Conservation (phyloP, 2,888 invertebrate genomes). For the Agrochola lota region DNA sequence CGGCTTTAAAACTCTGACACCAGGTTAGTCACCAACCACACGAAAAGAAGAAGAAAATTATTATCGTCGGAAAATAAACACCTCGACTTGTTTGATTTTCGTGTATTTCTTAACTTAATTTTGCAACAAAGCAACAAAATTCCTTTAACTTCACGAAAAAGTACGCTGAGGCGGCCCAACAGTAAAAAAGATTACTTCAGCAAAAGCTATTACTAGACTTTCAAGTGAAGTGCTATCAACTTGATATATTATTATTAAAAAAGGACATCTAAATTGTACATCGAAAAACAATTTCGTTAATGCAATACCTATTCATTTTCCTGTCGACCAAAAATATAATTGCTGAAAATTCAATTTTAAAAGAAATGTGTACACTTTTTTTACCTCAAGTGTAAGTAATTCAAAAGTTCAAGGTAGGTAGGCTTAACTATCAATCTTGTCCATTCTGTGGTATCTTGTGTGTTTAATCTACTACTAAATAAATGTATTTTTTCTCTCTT, state of each 20-base stretch:
- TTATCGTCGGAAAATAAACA: background rate
- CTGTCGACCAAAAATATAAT: constrained; percentile 3
- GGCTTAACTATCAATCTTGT: constrained; percentile 54
- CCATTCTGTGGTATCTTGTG: constrained; percentile 23
- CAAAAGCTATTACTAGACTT: constrained; percentile 5
- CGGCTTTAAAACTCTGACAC: too few relatives aligned
- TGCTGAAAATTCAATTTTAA: background rate
- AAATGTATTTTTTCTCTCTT: constrained; percentile 40
- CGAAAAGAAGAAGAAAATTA: background rate
- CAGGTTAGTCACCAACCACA: too few relatives aligned
- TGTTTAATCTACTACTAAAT: constrained; percentile 47
- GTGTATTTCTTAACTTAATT: background rate
- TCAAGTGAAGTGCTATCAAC: constrained; percentile 12
- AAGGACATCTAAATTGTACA: constrained; percentile 19
- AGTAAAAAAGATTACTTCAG: constrained; percentile 1
- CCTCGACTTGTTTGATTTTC: background rate
- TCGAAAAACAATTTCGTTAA: constrained; percentile 44
- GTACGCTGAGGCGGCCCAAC: background rate
- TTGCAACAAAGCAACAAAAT: background rate
- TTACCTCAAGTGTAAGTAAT: constrained; percentile 40
- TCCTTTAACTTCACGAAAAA: background rate
- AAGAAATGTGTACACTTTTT: constrained; percentile 5
- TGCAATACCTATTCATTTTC: constrained; percentile 13
- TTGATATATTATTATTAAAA: constrained; percentile 21
- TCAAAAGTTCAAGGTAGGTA: constrained; percentile 55